A percentile compares a stretch with the other conserved stretches of the same genome.
These are phyloP conservation scores for Lepidocolaptes lacrymiger DNA, from an alignment of 2,797 vertebrate species.

Conservation along the genomic window DNA sequence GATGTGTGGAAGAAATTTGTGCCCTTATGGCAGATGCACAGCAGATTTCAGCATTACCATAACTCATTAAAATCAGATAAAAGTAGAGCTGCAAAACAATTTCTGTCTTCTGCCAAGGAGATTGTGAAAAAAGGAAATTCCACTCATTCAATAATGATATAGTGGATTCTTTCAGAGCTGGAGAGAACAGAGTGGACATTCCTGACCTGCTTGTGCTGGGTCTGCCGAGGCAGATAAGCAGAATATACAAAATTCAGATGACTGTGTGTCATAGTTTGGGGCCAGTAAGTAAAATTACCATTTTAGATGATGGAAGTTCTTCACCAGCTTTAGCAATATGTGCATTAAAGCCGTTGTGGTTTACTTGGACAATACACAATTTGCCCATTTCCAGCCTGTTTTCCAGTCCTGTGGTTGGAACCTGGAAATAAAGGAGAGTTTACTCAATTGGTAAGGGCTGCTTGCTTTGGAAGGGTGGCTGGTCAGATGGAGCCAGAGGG, in stretches of 20 bases:
- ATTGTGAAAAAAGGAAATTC: conserved; percentile 44
- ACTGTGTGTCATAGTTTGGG: neutral
- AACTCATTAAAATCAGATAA: conserved; percentile 75
- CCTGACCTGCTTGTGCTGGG: neutral
- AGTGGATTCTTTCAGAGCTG: conserved; percentile 37
- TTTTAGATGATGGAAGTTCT: neutral
- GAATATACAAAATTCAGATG: neutral
- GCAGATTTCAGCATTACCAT: conserved; percentile 68
- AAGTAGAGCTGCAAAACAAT: conserved; percentile 69
- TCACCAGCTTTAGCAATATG: neutral
- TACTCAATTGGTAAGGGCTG: accelerated
- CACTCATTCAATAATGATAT: neutral
- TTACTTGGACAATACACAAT: neutral
- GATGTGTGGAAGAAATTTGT: conserved; percentile 38
- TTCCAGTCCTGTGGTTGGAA: neutral
- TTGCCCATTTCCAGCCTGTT: neutral
- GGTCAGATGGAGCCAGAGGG: neutral
- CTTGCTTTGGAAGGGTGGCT: neutral
- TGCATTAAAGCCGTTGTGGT: neutral
- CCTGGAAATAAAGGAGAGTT: neutral
- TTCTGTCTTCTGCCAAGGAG: conserved; percentile 54
- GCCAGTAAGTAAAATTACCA: neutral
- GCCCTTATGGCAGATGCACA: conserved; percentile 57
- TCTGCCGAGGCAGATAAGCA: neutral
- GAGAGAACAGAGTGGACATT: neutral